Base-by-base conservation (phyloP, 2,888 invertebrate genomes). In the Nemotelus pantherinus region DNA sequence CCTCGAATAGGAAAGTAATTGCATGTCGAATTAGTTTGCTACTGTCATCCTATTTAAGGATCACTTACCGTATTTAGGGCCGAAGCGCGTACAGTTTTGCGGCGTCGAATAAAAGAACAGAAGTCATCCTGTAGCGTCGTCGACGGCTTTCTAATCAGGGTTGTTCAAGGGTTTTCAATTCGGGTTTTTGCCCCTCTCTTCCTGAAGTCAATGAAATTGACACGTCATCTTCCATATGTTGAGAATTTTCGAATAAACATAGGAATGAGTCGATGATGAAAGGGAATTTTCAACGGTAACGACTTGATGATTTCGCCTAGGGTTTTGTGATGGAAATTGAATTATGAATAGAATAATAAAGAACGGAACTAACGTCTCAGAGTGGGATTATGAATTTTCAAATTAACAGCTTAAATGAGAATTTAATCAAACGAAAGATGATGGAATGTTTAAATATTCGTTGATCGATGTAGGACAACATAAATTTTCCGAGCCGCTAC, bases 151-250 rank as follows among this genome's bases (percentile, higher is more conserved):
- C 60, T 63, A 74, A 74, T 74, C 74, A 50, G 55, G 43, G 55
- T 70, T 41, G 10, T 55, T 70, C 55, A 55, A 55, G 41, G 55
- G 50, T 43, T 63, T 63, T 43, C 43, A 43, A 63, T 39, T 70
- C n/a, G 39, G 7, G 2, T 47, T 47, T 72, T 57, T 72, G 58
- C 55, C 41, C 2, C 43, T 68, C 25, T 25, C 55, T 48, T 25
- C 55, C 44, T 25, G 43, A 41, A 70, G 55, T 67, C 57, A 48
- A 64, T n/a, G 64, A 77, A 79, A 79, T 74, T 79, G 79, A 77
- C 72, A 79, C 75, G 77, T 79, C 79, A 79, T 77, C 68, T 55
- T 65, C 74, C 79, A 79, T 79, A 79, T 79, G 78, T 76, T 72
- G 64, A 44, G 58, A 78, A 78, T 39, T 41, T 70, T 74, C 47